Evolutionary conservation across 2,113 vertebrate species (phyloP).

Genomic region (Blennius ocellaris): DNA sequence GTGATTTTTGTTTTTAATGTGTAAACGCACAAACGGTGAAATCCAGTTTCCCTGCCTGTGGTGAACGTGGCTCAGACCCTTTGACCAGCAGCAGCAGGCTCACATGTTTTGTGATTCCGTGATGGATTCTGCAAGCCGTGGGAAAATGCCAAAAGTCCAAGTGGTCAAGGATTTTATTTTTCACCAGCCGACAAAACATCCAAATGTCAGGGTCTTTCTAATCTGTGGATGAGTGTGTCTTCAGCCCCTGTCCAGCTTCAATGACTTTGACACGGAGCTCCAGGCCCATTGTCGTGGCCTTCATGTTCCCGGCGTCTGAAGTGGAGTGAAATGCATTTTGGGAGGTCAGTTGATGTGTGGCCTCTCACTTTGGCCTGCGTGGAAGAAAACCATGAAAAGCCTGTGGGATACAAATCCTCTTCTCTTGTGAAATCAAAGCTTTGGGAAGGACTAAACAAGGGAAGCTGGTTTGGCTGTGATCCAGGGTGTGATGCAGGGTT

Average conservation of each 20-base stretch:
- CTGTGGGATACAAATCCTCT: conserved; percentile 41
- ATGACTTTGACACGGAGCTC: conserved; percentile 45
- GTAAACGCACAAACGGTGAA: neutral
- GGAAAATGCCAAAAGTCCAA: conserved; percentile 38
- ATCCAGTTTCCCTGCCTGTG: neutral
- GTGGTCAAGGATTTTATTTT: conserved; percentile 14
- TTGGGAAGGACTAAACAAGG: conserved; percentile 18
- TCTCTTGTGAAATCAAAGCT: conserved; percentile 49
- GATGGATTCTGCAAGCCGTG: conserved; percentile 7
- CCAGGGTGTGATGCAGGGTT: neutral
- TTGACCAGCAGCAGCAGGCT: conserved; percentile 1
- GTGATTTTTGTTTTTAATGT: neutral
- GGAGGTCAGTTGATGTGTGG: conserved; percentile 36
- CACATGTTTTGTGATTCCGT: conserved; percentile 2
- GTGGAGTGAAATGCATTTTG: conserved; percentile 49
- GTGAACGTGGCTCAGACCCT: neutral
- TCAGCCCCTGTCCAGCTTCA: conserved; percentile 38
- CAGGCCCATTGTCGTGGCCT: conserved; percentile 25
- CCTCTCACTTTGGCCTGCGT: conserved; percentile 24
- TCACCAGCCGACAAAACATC: conserved; percentile 29
- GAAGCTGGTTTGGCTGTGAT: neutral
- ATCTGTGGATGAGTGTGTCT: conserved; percentile 56
- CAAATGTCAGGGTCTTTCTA: conserved; percentile 49
- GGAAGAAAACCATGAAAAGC: conserved; percentile 40
- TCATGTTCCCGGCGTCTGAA: conserved; percentile 20